Evolutionary conservation across 1,140 invertebrate genomes (phyloP), one percentile per base, ranked within the genome.

Genomic region (Cyrtorhinus lividipennis): DNA sequence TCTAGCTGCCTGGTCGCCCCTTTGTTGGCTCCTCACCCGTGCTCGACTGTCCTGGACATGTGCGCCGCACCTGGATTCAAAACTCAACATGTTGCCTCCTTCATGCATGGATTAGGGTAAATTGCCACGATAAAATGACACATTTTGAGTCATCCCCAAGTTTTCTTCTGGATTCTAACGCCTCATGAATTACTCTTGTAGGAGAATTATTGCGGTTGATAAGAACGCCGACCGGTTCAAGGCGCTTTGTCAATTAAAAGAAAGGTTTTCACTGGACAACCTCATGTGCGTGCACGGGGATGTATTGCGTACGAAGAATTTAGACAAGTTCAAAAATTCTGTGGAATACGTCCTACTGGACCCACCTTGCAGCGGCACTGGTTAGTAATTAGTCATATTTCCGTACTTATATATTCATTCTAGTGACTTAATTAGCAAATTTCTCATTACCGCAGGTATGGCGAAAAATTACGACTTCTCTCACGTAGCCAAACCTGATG

Each of bases 31-130:
- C 85, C 92, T 26, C 72, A 79, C 22, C 71, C 79, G 10, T 84
- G 83, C 2, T 80, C 83, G 67, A 74, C 76, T 12, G 83, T 94
- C 1, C 72, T 97, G 38, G 95, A 98, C 73, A 87, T 91, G 79
- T 98, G 94, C 77, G 90, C 94, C 10, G 94, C 94, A 24, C 95
- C 95, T 12, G 95, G 95, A 44, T 95, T 95, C 85, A 98, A 98
- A 75, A 92, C 94, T 0, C 83, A 86, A 15, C 89, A 95, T 75
- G 72, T 94, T 20, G 91, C 92, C 59, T 85, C 90, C 25, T 74
- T 88, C 8, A 81, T 95, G 72, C 74, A 84, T 58, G 92, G 95
- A 73, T 73, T 81, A 61, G 84, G 85, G 80, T 85, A 75, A 70
- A 12, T 64, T 44, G n/a, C n/a, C n/a, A n/a, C n/a, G n/a, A n/a